Base-by-base conservation (phyloP, 2,113 vertebrate species). In the Tiliqua scincoides region DNA sequence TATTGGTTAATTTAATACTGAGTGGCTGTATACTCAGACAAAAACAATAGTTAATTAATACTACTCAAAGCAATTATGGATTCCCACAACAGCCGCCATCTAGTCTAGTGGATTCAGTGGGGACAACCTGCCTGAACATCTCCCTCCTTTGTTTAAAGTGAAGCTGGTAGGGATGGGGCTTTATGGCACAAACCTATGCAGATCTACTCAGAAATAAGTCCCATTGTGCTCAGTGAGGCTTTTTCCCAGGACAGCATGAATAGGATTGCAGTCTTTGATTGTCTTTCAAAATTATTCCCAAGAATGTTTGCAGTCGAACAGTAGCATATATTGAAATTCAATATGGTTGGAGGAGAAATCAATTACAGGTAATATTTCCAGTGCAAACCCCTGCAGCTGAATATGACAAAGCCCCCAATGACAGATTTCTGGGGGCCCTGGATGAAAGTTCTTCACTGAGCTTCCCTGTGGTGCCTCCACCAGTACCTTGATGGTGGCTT, bases 31-130 rank as follows among this genome's bases (percentile, higher is more conserved):
- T 82, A 79, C 75, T 54, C 57, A 14, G 71, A 20, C 27, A 92
- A 89, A 79, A 80, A 71, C 82, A 54, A 71, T 32, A 10, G 21
- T 85, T 89, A 89, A 90, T 90, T 91, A 91, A 90, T 89, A 72
- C 37, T 0, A 7, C 82, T 63, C 85, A 85, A 90, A 90, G 52
- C 37, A 73, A 52, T 79, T 72, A 52, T 15, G 27, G 30, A 40
- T 74, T 84, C 37, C 32, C 63, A 75, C 52, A 48, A 27, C 20
- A 78, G 61, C 62, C 4, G 43, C 61, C 35, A 32, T 43, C 1
- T 1, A 32, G 10, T 48, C 52, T 62, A 79, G 57, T 52, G 35
- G 27, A 85, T 63, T 72, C 54, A 27, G 20, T 6, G 7, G 48
- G 32, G 27, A n/a, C 25, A 59, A n/a, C 21, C 20, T n/a, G 27